phyloP scores from a whole-genome alignment of 2,797 vertebrate species.

The Cirrhinus molitorella region DNA sequence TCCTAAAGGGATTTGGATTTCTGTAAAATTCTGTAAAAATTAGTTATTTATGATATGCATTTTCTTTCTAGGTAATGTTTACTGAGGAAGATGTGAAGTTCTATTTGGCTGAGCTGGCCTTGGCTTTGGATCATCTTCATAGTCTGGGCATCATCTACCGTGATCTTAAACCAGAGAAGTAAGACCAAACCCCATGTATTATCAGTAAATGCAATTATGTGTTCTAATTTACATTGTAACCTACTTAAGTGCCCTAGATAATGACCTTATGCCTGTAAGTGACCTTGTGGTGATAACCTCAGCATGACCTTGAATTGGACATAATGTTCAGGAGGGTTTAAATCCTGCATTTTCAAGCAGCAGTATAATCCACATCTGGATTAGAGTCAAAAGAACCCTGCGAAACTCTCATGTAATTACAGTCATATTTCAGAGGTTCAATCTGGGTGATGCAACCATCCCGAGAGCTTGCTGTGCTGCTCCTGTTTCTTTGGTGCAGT shows the following conservation, averaged over 20 bases:
- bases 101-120: conserved; percentile 94
- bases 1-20: conserved; percentile 6
- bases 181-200: conserved; percentile 54
- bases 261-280: neutral
- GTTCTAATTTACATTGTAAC: neutral
- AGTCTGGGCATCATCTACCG: conserved; percentile 97
- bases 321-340: conserved; percentile 32
- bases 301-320: neutral
- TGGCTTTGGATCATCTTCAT: conserved; percentile 96
- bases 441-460: conserved; percentile 38
- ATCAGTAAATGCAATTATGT: neutral
- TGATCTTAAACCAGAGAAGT: conserved; percentile 98
- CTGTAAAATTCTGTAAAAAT: conserved; percentile 18
- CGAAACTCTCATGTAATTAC: conserved; percentile 41
- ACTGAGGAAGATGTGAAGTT: conserved; percentile 99
- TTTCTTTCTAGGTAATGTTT: conserved; percentile 90
- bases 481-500: conserved; percentile 37
- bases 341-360: neutral
- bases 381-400: conserved; percentile 30
- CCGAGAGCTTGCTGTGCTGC: neutral
- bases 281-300: conserved; percentile 22
- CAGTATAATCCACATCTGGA: conserved; percentile 33
- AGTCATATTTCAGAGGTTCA: conserved; percentile 45
- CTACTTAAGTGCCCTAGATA: neutral
- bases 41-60: neutral